Base-by-base conservation (phyloP, 2,113 vertebrate species). In the Anseranas semipalmata region DNA sequence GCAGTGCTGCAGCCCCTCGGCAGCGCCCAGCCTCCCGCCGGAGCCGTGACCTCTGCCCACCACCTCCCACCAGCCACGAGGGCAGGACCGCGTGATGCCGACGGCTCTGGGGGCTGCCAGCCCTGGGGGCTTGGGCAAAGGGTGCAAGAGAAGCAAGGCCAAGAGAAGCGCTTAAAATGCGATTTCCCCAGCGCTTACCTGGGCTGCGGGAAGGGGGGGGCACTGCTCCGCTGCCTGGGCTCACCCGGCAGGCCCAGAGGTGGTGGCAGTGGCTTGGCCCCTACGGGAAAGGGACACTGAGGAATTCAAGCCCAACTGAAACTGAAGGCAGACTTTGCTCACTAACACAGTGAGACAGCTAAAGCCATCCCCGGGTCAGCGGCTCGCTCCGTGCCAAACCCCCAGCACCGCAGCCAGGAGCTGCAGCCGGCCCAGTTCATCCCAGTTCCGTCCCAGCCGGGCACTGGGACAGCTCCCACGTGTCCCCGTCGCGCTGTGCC, bases 341-440 rank as follows among this genome's bases (percentile, higher is more conserved):
- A 7, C 46, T 20, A 12, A 50, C 3, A 43, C 50, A 7, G 50
- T 19, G 18, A 9, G 27, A 46, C 13, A 4, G 67, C 60, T 46
- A 22, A 7, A 17, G 37, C 27, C 32, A 0, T 6, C 5, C 39
- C 12, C 5, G 0, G 20, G 24, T 7, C 24, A 63, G 73, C 28
- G 3, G 33, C 2, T 32, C 15, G 28, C 32, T 33, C 18, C 2
- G 0, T 33, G 2, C 25, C 60, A 10, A 53, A 48, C 10, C 33
- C 15, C 58, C 0, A 32, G 2, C 11, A 12, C 3, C 59, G 20
- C 71, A 13, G 71, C 5, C 74, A 46, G 43, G 4, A 12, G 4
- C 1, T 13, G 20, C 30, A 19, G 9, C 32, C 1, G 0, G 2
- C 1, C 35, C 78, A 20, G 55, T 30, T 24, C 52, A 7, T 21